Conservation (phyloP, 2,888 invertebrate genomes). For the Agapostemon virescens region DNA sequence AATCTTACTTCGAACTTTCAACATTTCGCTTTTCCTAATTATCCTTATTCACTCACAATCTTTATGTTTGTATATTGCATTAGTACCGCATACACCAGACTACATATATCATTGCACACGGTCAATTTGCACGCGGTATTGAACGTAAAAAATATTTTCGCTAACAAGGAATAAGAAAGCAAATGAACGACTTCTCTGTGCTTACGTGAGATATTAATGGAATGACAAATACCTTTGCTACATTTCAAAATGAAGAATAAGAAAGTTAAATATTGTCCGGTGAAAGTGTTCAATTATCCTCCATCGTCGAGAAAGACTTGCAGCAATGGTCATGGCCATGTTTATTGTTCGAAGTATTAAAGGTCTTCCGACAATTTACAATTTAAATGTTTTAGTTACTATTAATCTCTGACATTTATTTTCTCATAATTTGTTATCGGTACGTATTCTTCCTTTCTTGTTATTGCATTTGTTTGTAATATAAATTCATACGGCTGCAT, state of each 20-base stretch:
- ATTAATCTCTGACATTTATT: not conserved
- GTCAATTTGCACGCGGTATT: not conserved
- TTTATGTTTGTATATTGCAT: not conserved
- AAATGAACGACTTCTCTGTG: not conserved
- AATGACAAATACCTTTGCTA: not conserved
- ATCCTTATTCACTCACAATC: slow-evolving; percentile 1
- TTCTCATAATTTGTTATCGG: not conserved
- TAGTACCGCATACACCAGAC: not conserved
- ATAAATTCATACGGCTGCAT: too few species aligned
- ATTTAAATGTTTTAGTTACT: not conserved
- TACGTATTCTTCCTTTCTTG: not conserved
- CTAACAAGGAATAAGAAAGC: slow-evolving; percentile 1
- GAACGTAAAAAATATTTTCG: not conserved
- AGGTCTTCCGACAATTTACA: not conserved
- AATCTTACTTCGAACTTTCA: slow-evolving; percentile 37
- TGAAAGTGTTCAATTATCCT: slow-evolving; percentile 4
- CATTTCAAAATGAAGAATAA: slow-evolving; percentile 1
- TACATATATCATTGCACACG: not conserved
- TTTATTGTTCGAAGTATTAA: not conserved
- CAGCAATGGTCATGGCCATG: not conserved
- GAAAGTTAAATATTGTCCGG: slow-evolving; percentile 6
- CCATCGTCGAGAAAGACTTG: not conserved
- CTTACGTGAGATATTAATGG: slow-evolving; percentile 5
- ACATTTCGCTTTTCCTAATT: slow-evolving; percentile 16
- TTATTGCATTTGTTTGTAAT: too few species aligned